Base-by-base conservation (phyloP, 2,888 invertebrate genomes). In the Nymphalis urticae region DNA sequence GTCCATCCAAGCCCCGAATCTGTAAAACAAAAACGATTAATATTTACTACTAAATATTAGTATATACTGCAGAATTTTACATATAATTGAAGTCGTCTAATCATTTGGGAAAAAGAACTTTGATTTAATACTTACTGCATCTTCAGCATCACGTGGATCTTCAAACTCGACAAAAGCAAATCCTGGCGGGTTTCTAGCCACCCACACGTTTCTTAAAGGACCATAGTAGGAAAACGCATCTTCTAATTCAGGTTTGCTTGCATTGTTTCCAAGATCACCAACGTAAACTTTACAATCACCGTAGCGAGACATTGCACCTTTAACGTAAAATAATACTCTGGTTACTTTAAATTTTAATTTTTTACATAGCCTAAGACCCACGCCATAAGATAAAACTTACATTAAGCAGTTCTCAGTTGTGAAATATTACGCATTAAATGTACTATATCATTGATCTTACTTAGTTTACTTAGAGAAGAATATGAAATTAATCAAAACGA, bases 101-200 rank as follows among this genome's bases (percentile, higher is more conserved):
- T 4, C 17, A 16, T 16, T 36, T 42, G 19, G 2, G 2, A 42
- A 13, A 42, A 13, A 42, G 0, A 42, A 16, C 19, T 19, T 16
- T 54, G 27, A 16, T 27, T 16, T 24, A 42, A 19, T 19, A 83
- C 95, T 93, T 71, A 98, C 97, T 36, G 98, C 97, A 88, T 98
- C 98, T 81, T 97, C 97, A 13, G 98, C 98, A 87, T 98, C 98
- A 74, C 97, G 93, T 8, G 97, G 95, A 87, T 98, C 98, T 90
- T 98, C 98, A 85, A 97, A 98, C 85, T 98, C 98, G 2, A 98
- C 97, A 89, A 98, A 98, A 9, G 98, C 98, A 89, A 98, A 98
- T 64, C 98, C 98, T 69, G 98, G 98, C 17, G 97, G 98, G 87
- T 98, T 98, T 77, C 98, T 94, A 0, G 98, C 98, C n/a, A 99